These are phyloP conservation scores for Antheraea pernyi DNA, from an alignment of 1,140 invertebrate genomes.

Conservation along the genomic window DNA sequence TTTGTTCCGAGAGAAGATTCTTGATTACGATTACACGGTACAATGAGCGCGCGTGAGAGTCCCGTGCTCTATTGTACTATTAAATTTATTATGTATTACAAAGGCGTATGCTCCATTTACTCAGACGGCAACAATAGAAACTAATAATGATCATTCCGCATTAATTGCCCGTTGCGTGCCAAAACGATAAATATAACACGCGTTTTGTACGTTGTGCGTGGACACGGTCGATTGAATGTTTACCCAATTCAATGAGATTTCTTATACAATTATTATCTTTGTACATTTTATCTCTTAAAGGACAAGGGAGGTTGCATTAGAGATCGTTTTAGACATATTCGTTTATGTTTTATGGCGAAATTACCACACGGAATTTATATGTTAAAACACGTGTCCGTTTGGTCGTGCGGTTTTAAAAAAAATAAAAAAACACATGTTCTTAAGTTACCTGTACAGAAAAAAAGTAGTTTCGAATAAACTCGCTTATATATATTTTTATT, in stretches of 20 bases:
- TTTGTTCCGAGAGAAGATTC: constrained; percentile 56
- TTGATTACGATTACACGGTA: constrained; percentile 61
- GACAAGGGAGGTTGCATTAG: no score
- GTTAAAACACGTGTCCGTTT: no score
- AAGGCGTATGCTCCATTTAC: constrained; percentile 66
- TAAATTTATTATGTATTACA: constrained; percentile 67
- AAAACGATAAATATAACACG: constrained; percentile 37
- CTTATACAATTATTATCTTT: no score
- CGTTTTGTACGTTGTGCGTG: constrained; percentile 35
- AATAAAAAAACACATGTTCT: no score
- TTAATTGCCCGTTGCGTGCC: constrained; percentile 59
- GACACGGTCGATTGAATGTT: constrained; percentile 28
- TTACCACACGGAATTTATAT: no score
- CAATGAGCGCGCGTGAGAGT: constrained; percentile 65
- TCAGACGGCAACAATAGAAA: constrained; percentile 65
- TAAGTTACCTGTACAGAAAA: no score
- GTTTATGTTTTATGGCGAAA: no score
- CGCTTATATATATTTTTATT: no score
- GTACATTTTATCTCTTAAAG: no score
- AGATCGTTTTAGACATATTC: no score
- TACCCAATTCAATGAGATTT: not conserved
- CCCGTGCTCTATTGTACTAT: constrained; percentile 53
- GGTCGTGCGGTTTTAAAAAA: no score
- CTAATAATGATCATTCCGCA: constrained; percentile 65
- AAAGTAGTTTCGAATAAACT: no score